Conservation (phyloP, 1,140 invertebrate genomes). For the Mya arenaria region DNA sequence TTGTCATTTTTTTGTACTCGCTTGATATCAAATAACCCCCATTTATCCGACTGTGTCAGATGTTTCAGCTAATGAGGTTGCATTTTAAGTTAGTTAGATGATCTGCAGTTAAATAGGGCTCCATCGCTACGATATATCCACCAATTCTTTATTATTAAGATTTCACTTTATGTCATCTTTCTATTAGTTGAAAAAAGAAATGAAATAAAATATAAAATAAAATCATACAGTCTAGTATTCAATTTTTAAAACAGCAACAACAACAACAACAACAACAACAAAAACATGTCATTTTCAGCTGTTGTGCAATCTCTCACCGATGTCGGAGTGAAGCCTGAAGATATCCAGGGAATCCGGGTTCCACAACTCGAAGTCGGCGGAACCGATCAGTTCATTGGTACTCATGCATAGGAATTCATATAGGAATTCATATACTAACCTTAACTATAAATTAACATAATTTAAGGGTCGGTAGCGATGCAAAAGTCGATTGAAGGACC, state of each 20-base stretch:
- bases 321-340: neutral
- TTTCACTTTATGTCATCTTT: neutral
- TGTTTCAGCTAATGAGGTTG: too few relatives aligned
- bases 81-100: too few relatives aligned
- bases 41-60: too few relatives aligned
- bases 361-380: neutral
- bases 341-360: neutral
- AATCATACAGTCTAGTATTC: neutral
- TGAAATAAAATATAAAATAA: neutral
- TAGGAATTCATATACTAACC: too few relatives aligned
- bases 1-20: too few relatives aligned
- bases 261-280: neutral
- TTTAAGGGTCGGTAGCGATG: too few relatives aligned
- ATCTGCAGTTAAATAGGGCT: too few relatives aligned
- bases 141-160: too few relatives aligned
- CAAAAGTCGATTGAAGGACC: too few relatives aligned
- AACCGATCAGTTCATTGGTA: neutral
- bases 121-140: too few relatives aligned
- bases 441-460: too few relatives aligned
- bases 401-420: neutral
- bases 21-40: too few relatives aligned
- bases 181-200: neutral
- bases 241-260: neutral
- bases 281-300: neutral
- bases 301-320: neutral